Evolutionary conservation across 2,797 vertebrate genomes (phyloP), one percentile per base, ranked within the genome.

Genomic region (Acanthopagrus latus): DNA sequence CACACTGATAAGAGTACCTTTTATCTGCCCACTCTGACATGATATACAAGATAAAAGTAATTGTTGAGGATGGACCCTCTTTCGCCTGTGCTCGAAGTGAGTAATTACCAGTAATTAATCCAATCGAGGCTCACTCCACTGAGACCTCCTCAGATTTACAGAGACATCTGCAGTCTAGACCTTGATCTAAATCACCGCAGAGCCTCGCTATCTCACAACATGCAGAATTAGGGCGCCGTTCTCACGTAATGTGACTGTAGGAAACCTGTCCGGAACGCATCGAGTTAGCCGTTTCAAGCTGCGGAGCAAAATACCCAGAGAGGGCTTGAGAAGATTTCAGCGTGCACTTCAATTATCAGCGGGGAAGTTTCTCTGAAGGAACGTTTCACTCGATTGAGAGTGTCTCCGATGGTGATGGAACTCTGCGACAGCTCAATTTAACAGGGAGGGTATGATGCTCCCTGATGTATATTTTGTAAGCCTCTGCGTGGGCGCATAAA

Each of bases 101-200:
- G 72, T 89, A 90, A 93, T 92, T 91, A 89, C 85, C 69, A 84
- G 82, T 89, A 91, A 92, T 92, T 90, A 91, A 90, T 92, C 85
- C 80, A 89, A 84, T 76, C 52, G 70, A 90, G 86, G 71, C 82
- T 80, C 70, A 43, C 64, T 90, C 91, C 83, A 48, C 76, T 23
- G 90, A 90, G 90, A 90, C 81, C 71, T 83, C 81, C 66, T 80
- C 85, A 83, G 83, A 89, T 89, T 87, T 86, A 86, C 80, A 62
- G 58, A 87, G 82, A 85, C 83, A 87, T 89, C 78, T 90, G 72
- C 76, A 86, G 88, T 79, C 76, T 78, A 86, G 83, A 85, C 81
- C 85, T 85, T 82, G 74, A 87, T 91, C 86, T 88, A 91, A 90
- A 87, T 89, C 89, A 81, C 82, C 46, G 38, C 51, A 21, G 78